phyloP scores from a whole-genome alignment of 2,888 invertebrate genomes.

The Mermis nigrescens region DNA sequence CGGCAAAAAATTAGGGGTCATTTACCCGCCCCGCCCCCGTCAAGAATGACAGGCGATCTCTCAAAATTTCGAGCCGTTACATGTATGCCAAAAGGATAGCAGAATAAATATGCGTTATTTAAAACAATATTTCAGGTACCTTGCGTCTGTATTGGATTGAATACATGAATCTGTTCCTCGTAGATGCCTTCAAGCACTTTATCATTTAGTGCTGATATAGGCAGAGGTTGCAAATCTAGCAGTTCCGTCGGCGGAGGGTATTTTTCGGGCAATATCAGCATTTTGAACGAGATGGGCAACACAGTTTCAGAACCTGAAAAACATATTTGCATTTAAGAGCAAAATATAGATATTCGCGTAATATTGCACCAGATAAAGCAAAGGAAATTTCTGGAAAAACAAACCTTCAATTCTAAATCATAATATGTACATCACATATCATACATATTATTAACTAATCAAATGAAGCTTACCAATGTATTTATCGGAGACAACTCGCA shows the following conservation, averaged over 20 bases:
- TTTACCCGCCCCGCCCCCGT: too few species aligned
- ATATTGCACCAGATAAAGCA: too few species aligned
- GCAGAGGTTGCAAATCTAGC: constrained; percentile 83
- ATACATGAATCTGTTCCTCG: constrained; percentile 63
- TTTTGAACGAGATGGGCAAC: constrained; percentile 85
- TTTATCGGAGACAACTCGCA: constrained; percentile 43
- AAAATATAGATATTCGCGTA: too few species aligned
- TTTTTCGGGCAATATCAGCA: constrained; percentile 89
- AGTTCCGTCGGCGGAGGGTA: constrained; percentile 92
- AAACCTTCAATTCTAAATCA: too few species aligned
- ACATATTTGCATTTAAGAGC: too few species aligned
- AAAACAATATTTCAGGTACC: constrained; percentile 28
- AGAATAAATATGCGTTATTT: not conserved
- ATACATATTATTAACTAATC: not conserved
- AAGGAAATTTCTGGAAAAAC: too few species aligned
- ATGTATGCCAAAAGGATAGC: not conserved
- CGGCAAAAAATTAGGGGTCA: too few species aligned
- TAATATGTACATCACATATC: too few species aligned
- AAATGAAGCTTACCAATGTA: constrained; percentile 39
- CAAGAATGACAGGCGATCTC: not conserved
- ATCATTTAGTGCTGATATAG: constrained; percentile 69
- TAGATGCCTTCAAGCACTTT: constrained; percentile 66
- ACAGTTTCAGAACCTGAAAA: constrained; percentile 25
- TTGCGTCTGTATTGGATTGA: constrained; percentile 96
- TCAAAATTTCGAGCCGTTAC: too few species aligned